Conservation (phyloP, 35 echinoderm and acorn worm genomes). For the Strongylocentrotus purpuratus region DNA sequence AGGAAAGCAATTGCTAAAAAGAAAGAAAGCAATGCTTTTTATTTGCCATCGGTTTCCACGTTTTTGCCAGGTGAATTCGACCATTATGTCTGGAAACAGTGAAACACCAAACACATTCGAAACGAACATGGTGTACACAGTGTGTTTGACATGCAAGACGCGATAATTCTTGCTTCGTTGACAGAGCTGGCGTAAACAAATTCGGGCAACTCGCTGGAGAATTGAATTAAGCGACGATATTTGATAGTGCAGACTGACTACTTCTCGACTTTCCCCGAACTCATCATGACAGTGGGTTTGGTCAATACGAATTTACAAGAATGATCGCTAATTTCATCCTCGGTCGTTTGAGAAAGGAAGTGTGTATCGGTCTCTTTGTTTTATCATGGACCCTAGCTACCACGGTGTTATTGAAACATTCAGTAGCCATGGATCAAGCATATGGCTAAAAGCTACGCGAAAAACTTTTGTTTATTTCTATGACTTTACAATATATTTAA, state of each 20-base stretch:
- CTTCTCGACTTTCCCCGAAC: not conserved
- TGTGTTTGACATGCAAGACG: not conserved
- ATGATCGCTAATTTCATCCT: not conserved
- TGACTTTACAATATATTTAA: too few species aligned
- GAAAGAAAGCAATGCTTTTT: not conserved
- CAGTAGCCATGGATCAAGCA: too few species aligned
- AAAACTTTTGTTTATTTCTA: too few species aligned
- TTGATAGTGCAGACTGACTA: not conserved
- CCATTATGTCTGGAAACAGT: not conserved
- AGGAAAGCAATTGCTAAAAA: too few species aligned
- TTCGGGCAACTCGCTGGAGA: not conserved
- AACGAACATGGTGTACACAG: not conserved
- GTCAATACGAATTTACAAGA: conserved; percentile 12
- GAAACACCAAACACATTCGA: not conserved
- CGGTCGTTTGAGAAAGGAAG: not conserved
- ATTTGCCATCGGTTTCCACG: not conserved
- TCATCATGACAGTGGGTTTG: not conserved
- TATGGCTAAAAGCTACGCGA: too few species aligned
- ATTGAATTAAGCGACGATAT: conserved; percentile 5
- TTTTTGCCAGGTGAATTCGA: not conserved
- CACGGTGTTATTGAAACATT: too few species aligned
- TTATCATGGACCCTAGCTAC: too few species aligned
- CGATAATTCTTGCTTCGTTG: not conserved
- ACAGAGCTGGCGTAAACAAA: conserved; percentile 9
- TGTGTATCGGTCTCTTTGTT: not conserved